A percentile compares a stretch with the other conserved stretches of the same genome.
Evolutionary conservation across 2,797 vertebrate species (phyloP).

Genomic region (Allenopithecus nigroviridis): DNA sequence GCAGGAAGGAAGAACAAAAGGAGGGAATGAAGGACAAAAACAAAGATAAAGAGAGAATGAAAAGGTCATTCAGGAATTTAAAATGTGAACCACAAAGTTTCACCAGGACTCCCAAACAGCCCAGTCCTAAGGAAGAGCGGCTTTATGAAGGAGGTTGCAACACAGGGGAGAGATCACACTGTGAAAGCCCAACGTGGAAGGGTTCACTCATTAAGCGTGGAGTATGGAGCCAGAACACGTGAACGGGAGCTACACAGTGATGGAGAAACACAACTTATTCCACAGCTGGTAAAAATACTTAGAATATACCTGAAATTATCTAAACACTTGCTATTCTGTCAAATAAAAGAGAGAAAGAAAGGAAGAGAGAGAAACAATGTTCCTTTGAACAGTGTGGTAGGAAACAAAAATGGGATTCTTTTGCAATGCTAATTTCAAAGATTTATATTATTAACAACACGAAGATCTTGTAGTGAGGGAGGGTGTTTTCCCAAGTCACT

Average conservation of each 20-base stretch:
- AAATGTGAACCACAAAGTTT: background rate
- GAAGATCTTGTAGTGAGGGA: background rate
- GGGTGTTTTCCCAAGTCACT: background rate
- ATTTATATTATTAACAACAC: background rate
- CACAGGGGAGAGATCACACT: accelerated
- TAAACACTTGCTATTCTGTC: constrained; percentile 37
- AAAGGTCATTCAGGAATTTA: background rate
- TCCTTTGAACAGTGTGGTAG: constrained; percentile 26
- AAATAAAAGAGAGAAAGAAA: background rate
- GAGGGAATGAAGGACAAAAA: background rate
- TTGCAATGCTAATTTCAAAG: constrained; percentile 6
- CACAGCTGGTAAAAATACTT: background rate
- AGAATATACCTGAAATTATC: background rate
- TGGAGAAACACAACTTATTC: background rate
- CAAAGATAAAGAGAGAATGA: background rate
- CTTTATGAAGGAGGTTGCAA: background rate
- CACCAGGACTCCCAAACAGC: background rate
- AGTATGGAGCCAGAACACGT: accelerated
- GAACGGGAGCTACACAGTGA: accelerated
- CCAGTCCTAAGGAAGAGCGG: too few species aligned
- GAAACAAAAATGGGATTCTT: background rate
- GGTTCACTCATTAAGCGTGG: accelerated
- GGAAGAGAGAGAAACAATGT: background rate
- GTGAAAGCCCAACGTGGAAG: accelerated
- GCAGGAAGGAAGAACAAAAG: background rate